Base-by-base conservation (phyloP, 2,888 invertebrate species). In the Clitarchus hookeri region DNA sequence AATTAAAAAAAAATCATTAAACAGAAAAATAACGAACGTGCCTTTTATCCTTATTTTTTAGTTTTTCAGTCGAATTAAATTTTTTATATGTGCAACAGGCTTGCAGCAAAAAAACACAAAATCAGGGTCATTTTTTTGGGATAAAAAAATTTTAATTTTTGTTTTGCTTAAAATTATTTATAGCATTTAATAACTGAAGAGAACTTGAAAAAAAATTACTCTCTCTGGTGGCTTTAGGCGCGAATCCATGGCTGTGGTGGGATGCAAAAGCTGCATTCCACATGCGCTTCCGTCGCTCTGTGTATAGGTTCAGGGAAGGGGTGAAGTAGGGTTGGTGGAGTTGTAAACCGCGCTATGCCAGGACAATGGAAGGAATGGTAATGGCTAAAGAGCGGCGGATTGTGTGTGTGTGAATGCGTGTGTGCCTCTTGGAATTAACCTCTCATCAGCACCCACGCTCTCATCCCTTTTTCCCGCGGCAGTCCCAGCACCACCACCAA, bases 381-480 rank as follows among this genome's bases (percentile, higher is more conserved):
- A 65, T 65, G 65, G 65, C 16, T 12, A 53, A 8, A 53, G 65
- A 65, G 65, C 2, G n/a, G n/a, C 23, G 23, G n/a, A 8, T 19
- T 16, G 65, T 65, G 65, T 65, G n/a, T 65, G 65, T 65, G 65
- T 65, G 65, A 65, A 65, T 65, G 65, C 65, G 8, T 23, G 23
- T 65, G 19, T 65, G 65, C 65, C 65, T n/a, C 65, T 65, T 65
- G 65, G 65, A 65, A 65, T 65, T 65, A 65, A 65, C 65, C 65
- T 23, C 65, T n/a, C 11, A 19, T 23, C 23, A 1, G 11, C 19
- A 8, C n/a, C n/a, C 65, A 1, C 65, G 11, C n/a, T 0, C n/a
- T 23, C 65, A 6, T 19, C 65, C n/a, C 1, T 19, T 16, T 16
- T 1, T 23, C 65, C 65, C 65, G 65, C 65, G 8, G 1, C 65